Conservation (phyloP, 2,888 invertebrate genomes). For the Heliconius aoede region DNA sequence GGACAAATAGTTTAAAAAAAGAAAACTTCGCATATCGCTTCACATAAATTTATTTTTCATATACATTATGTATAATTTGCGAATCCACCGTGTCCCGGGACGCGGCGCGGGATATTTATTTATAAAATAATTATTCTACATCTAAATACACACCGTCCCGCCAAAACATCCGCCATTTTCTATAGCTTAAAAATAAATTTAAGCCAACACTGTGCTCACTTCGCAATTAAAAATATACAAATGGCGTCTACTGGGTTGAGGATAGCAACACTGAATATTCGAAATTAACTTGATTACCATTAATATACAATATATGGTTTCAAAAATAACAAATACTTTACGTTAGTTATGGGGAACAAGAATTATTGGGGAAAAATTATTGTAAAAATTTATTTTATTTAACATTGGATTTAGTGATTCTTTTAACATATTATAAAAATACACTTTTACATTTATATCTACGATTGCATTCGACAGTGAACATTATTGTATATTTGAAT, state of each 20-base stretch:
- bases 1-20: background rate
- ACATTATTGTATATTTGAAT: conserved; percentile 38
- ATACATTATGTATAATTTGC: conserved; percentile 83
- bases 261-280: conserved; percentile 41
- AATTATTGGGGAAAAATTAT: conserved; percentile 39
- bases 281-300: conserved; percentile 31
- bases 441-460: conserved; percentile 32
- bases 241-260: conserved; percentile 47
- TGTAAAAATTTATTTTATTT: conserved; percentile 25
- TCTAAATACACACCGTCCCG: conserved; percentile 67
- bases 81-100: conserved; percentile 83
- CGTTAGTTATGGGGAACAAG: conserved; percentile 36
- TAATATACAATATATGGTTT: conserved; percentile 6
- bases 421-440: conserved; percentile 40
- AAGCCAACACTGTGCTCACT: conserved; percentile 55
- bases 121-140: conserved; percentile 79
- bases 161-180: conserved; percentile 66
- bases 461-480: conserved; percentile 32
- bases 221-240: conserved; percentile 52
- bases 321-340: background rate
- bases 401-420: conserved; percentile 25
- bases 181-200: conserved; percentile 75
- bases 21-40: conserved; percentile 62
- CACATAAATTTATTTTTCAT: conserved; percentile 84
- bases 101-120: conserved; percentile 74